Base-by-base conservation (phyloP, 2,113 vertebrate species). In the Ptilonorhynchus violaceus region DNA sequence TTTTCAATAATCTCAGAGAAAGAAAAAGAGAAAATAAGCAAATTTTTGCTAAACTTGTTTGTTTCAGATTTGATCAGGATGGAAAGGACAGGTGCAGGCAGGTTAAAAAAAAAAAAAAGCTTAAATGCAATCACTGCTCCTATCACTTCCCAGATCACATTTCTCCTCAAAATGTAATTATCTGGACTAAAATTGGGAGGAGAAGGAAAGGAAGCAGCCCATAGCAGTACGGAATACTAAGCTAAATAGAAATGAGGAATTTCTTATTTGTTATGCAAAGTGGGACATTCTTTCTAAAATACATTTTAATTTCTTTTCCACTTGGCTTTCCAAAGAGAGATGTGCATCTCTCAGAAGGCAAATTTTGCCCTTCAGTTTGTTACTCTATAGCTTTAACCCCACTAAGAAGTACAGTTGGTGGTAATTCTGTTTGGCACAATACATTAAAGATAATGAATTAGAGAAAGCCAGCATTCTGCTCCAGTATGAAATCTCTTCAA, bases 341-440 rank as follows among this genome's bases (percentile, higher is more conserved):
- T 56, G 37, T 64, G n/a, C 83, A 24, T 75, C 46, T 94, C 79
- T 91, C 80, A 47, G 72, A 88, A 44, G 68, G 73, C 60, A 92
- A 70, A 90, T 94, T 93, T 82, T 91, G 74, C 72, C 79, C 58
- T 89, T 92, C 53, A 18, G n/a, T 93, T 94, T 94, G 53, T 82
- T 91, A 16, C n/a, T 91, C 1, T 73, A 13, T 68, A 72, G 70
- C 80, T 95, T 91, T 92, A 95, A 83, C 88, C 73, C 47, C 85
- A 88, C 63, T 64, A 92, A 64, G 72, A 80, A 69, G 66, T 80
- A 39, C 41, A 89, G 79, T 81, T 78, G 85, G 83, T 23, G 6
- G 52, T 92, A 85, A 92, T 97, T 95, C 81, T 88, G 75, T 85
- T 85, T 93, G 92, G 87, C 80, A 94, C 70, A 92, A 72, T 93